These are phyloP conservation scores for Rhizomys pruinosus DNA, from an alignment of 2,113 vertebrate species.

Conservation along the genomic window DNA sequence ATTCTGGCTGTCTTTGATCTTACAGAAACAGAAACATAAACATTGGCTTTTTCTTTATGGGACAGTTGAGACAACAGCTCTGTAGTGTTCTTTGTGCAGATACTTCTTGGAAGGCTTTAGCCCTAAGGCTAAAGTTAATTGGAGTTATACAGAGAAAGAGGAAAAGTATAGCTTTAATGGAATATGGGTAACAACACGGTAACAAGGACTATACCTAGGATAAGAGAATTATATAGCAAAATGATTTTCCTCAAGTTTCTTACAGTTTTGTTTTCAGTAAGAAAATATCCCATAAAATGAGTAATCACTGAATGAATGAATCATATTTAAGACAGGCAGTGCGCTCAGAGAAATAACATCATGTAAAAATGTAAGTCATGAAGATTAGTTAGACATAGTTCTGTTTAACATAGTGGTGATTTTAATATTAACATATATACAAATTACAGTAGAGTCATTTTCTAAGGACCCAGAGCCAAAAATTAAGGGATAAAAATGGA, in stretches of 20 bases:
- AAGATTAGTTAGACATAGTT: background rate
- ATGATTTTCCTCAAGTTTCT: background rate
- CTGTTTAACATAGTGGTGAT: background rate
- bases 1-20: background rate
- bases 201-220: background rate
- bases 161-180: slow-evolving; percentile 30
- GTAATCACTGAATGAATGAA: background rate
- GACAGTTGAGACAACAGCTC: background rate
- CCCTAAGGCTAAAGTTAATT: background rate
- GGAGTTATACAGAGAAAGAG: slow-evolving; percentile 25
- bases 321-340: background rate
- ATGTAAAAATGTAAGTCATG: background rate
- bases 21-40: slow-evolving; percentile 30
- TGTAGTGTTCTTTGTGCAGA: background rate
- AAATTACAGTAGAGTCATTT: slow-evolving; percentile 31
- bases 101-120: background rate
- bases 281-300: background rate
- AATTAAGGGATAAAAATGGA: background rate
- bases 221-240: background rate
- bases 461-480: background rate
- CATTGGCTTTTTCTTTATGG: background rate
- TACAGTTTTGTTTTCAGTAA: background rate
- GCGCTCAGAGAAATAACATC: background rate
- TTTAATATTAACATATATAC: slow-evolving; percentile 45
- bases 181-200: slow-evolving; percentile 1